Conservation (phyloP, 2,113 vertebrate genomes). For the Scomber scombrus region DNA sequence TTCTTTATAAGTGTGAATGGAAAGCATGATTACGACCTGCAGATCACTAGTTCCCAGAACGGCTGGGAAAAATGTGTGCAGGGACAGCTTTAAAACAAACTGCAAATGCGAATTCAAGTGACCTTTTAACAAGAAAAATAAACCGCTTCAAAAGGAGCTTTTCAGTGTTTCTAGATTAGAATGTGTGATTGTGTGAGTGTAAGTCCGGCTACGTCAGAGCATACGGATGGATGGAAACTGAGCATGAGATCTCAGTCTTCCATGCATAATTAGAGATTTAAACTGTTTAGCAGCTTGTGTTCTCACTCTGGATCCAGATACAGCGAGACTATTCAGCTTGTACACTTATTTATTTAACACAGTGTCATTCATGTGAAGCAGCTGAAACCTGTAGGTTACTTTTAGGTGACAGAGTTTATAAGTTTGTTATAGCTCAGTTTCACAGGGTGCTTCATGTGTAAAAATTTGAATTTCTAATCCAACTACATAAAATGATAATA, state of each 20-base stretch:
- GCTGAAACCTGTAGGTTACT: background rate
- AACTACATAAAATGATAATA: no score
- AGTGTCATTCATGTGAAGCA: no score
- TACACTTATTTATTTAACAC: constrained; percentile 20
- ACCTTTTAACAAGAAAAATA: constrained; percentile 11
- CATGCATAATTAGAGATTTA: constrained; percentile 38
- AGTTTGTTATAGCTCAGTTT: no score
- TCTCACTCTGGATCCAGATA: constrained; percentile 16
- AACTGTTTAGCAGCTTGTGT: background rate
- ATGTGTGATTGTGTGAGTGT: constrained; percentile 15
- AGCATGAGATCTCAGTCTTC: constrained; percentile 33
- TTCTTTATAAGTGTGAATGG: background rate
- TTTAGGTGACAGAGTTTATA: no score
- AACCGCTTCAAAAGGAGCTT: constrained; percentile 1
- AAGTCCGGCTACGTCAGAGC: background rate
- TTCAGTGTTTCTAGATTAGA: constrained; percentile 20
- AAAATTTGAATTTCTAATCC: no score
- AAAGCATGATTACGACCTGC: background rate
- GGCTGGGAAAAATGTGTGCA: background rate
- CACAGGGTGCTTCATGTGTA: no score
- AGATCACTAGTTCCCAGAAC: background rate
- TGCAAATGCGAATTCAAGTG: constrained; percentile 14
- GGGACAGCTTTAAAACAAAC: constrained; percentile 1
- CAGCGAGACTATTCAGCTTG: constrained; percentile 18
- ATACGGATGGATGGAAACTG: constrained; percentile 14